Evolutionary conservation across 2,113 vertebrate genomes (phyloP), one percentile per base, ranked within the genome.

Genomic region (Corapipo altera): DNA sequence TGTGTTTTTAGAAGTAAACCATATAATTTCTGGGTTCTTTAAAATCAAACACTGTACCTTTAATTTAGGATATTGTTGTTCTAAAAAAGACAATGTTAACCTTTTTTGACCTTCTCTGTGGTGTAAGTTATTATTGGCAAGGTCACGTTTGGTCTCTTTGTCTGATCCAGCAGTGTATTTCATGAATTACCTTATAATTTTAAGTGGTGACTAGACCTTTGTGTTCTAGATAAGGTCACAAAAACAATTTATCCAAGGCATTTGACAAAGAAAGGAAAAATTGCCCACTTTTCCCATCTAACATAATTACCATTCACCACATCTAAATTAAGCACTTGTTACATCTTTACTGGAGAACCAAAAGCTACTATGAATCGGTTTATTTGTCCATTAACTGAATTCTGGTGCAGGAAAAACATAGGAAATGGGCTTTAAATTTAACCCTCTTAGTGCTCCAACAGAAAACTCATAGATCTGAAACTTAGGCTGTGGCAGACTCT

Each of bases 1-100:
- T 93, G 28, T 87, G 94, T 92, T 73, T 93, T 96, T 72, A 92
- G 88, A 96, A 89, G 86, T 84, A 95, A 96, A 76, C 86, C 66
- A 61, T 91, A 89, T 82, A 89, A 94, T 95, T 80, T 92, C 86
- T 89, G 49, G 83, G 94, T 95, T 94, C 94, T 89, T 70, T 0
- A 4, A 85, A 96, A 93, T 95, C 91, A 93, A 94, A 92, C 66
- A 79, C 0, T 5, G 70, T 95, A 55, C 85, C 74, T 94, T 94
- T 96, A 62, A 88, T 94, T 89, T 91, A 89, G 33, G 76, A 43
- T 67, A 88, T 55, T 92, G 48, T 77, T 96, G 76, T 89, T 89
- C 49, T 78, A 69, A 84, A 94, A 82, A 91, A 74, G 90, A 91
- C 77, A 91, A 74, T 54, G 61, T 66, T 91, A 91, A 88, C 71